A percentile compares a stretch with the other conserved stretches of the same genome.
These are phyloP conservation scores for Elachura formosa DNA, from an alignment of 2,113 vertebrate species.

Conservation along the genomic window DNA sequence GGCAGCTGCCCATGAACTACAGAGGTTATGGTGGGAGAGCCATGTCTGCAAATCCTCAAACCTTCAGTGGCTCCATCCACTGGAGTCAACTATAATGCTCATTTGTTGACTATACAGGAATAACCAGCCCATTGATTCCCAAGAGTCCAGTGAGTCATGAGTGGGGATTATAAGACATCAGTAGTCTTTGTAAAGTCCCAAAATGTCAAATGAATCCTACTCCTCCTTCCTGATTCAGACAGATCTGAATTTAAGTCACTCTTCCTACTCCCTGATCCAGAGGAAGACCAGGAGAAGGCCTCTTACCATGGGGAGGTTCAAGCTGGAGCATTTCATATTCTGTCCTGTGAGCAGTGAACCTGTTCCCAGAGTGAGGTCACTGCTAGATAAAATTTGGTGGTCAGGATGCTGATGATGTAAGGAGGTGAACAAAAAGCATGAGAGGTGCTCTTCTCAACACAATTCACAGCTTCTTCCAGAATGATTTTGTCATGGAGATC, in stretches of 20 bases:
- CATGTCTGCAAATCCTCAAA: not conserved
- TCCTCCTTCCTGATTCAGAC: not conserved
- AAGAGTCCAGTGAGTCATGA: not conserved
- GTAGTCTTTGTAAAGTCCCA: not conserved
- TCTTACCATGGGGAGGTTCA: not conserved
- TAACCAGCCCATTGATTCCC: not conserved
- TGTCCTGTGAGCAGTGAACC: not conserved
- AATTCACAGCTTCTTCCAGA: not conserved
- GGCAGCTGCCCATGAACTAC: not conserved
- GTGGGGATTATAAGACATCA: not conserved
- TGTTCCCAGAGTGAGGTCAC: not conserved
- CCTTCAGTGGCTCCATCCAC: not conserved
- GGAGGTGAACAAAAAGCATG: not conserved
- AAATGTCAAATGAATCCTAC: not conserved
- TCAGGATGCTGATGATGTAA: not conserved
- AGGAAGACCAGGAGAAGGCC: not conserved
- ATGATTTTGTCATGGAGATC: not conserved
- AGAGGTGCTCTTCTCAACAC: not conserved
- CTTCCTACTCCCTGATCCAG: not conserved
- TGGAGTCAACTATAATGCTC: not conserved
- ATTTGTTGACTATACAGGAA: not conserved
- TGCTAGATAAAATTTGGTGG: not conserved
- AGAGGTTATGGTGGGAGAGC: not conserved
- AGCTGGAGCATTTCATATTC: not conserved
- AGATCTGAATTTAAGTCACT: not conserved